Evolutionary conservation across 2,888 invertebrate species (phyloP).

Genomic region (Brachylomia viminalis): DNA sequence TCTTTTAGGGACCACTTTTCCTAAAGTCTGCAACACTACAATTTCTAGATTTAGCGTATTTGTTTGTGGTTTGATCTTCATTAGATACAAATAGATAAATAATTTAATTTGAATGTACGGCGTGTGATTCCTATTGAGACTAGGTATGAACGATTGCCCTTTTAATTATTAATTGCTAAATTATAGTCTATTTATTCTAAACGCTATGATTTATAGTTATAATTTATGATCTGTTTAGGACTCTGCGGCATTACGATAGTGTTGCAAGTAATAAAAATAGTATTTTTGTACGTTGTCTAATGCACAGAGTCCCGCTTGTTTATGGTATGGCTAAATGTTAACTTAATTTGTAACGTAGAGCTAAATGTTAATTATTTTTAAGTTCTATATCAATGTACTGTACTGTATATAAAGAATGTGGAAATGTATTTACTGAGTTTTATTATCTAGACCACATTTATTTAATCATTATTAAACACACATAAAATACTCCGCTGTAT

Average conservation of each 20-base stretch:
- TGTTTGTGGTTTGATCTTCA: conserved; percentile 57
- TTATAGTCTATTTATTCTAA: conserved; percentile 62
- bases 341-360: conserved; percentile 80
- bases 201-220: conserved; percentile 55
- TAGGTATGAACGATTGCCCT: conserved; percentile 43
- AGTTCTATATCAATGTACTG: conserved; percentile 81
- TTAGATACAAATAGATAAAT: conserved; percentile 48
- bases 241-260: conserved; percentile 59
- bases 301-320: conserved; percentile 62
- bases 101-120: conserved; percentile 42
- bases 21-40: conserved; percentile 33
- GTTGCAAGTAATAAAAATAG: conserved; percentile 59
- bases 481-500: too few relatives aligned
- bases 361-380: conserved; percentile 89
- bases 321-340: conserved; percentile 75
- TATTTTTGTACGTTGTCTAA: conserved; percentile 68
- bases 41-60: conserved; percentile 12
- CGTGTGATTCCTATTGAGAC: conserved; percentile 55
- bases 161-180: conserved; percentile 55
- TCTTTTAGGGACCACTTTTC: not conserved
- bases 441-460: conserved; percentile 24
- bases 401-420: conserved; percentile 88
- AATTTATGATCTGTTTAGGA: conserved; percentile 61
- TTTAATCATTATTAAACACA: too few relatives aligned
- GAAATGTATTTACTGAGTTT: conserved; percentile 70